These are phyloP conservation scores for Pristis pectinata DNA, from an alignment of 2,797 vertebrate genomes.

Conservation along the genomic window DNA sequence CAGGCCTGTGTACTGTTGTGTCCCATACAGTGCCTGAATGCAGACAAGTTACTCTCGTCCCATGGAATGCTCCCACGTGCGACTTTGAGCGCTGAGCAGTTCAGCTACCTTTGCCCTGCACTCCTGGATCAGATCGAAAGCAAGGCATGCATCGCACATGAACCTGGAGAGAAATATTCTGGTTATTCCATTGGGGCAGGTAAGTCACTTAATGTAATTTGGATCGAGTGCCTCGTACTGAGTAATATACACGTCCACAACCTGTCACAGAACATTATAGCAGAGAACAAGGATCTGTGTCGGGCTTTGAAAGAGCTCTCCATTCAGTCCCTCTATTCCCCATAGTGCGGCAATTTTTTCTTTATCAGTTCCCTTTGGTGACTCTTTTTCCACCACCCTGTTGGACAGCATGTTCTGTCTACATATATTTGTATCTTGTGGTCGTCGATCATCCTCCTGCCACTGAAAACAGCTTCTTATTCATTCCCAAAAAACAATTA, in stretches of 20 bases:
- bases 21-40: conserved; percentile 72
- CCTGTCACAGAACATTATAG: background rate
- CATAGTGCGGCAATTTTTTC: background rate
- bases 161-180: conserved; percentile 53
- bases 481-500: background rate
- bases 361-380: background rate
- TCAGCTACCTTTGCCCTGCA: conserved; percentile 82
- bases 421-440: too few relatives aligned
- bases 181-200: conserved; percentile 45
- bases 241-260: background rate
- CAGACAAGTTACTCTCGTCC: conserved; percentile 68
- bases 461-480: background rate
- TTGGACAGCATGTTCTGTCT: too few relatives aligned
- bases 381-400: background rate
- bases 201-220: background rate
- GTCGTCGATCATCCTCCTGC: background rate
- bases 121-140: conserved; percentile 84
- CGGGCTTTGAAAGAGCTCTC: background rate
- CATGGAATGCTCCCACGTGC: conserved; percentile 75
- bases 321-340: background rate
- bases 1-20: background rate
- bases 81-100: conserved; percentile 66
- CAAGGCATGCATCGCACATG: conserved; percentile 71
- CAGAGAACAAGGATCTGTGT: background rate
- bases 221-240: background rate